A percentile compares a stretch with the other conserved stretches of the same genome.
Conservation (phyloP, 1,140 invertebrate genomes). For the Drosophila leontia region DNA sequence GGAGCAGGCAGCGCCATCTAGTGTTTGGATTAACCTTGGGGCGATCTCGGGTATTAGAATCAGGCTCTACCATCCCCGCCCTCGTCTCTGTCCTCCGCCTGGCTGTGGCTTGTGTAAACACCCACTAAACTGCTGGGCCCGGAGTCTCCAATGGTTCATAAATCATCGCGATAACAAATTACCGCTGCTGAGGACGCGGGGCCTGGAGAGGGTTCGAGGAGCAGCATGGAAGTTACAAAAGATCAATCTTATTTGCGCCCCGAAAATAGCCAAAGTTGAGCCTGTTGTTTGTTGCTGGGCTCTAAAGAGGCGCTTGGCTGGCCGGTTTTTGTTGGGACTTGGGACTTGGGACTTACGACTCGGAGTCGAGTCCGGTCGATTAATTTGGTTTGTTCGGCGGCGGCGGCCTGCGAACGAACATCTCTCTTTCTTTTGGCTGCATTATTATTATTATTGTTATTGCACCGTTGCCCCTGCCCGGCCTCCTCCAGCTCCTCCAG, state of each 20-base stretch:
- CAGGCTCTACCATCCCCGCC: slow-evolving; percentile 26
- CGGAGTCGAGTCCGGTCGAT: slow-evolving; percentile 31
- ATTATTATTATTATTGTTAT: slow-evolving; percentile 63
- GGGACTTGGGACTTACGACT: slow-evolving; percentile 24
- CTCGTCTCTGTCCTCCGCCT: not conserved
- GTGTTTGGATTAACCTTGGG: slow-evolving; percentile 50
- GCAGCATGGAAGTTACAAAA: slow-evolving; percentile 82
- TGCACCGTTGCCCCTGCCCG: slow-evolving; percentile 20
- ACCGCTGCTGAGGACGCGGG: slow-evolving; percentile 62
- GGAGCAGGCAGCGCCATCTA: slow-evolving; percentile 62
- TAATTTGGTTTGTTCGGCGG: slow-evolving; percentile 46
- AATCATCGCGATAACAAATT: slow-evolving; percentile 84
- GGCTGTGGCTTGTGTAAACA: slow-evolving; percentile 73
- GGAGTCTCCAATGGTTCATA: slow-evolving; percentile 73
- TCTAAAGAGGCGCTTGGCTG: slow-evolving; percentile 62
- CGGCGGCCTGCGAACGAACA: slow-evolving; percentile 50
- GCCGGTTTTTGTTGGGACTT: slow-evolving; percentile 9
- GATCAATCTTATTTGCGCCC: slow-evolving; percentile 83
- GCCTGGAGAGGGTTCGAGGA: slow-evolving; percentile 29
- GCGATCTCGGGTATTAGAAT: slow-evolving; percentile 66
- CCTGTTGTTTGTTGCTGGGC: slow-evolving; percentile 15
- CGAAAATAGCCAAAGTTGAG: slow-evolving; percentile 62
- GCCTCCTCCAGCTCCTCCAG: slow-evolving; percentile 43
- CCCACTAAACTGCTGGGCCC: slow-evolving; percentile 68
- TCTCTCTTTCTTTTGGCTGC: slow-evolving; percentile 59